A percentile compares a stretch with the other conserved stretches of the same genome.
Evolutionary conservation across 2,113 vertebrate genomes (phyloP).

Genomic region (Callopanchax toddi): DNA sequence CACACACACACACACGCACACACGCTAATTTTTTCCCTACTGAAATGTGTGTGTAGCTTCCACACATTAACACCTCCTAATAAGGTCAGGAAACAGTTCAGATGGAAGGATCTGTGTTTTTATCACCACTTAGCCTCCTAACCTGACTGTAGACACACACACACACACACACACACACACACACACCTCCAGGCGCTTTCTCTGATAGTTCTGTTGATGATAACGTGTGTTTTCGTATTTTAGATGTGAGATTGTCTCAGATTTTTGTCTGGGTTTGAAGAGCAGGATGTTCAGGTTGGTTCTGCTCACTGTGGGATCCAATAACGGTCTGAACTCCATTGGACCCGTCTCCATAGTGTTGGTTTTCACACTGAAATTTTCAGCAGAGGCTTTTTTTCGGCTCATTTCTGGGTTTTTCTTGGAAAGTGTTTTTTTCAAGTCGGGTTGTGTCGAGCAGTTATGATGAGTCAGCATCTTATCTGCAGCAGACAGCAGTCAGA

Average conservation of each 20-base stretch:
- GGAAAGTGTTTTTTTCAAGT: too few relatives aligned
- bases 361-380: not conserved
- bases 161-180: slow-evolving; percentile 1
- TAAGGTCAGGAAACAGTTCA: slow-evolving; percentile 29
- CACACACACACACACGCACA: not conserved
- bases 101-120: slow-evolving; percentile 23
- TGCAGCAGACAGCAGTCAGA: too few relatives aligned
- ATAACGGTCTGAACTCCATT: not conserved
- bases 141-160: slow-evolving; percentile 1
- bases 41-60: slow-evolving; percentile 3
- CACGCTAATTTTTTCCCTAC: not conserved
- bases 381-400: too few relatives aligned
- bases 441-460: too few relatives aligned
- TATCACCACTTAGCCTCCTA: slow-evolving; percentile 8
- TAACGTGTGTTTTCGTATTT: not conserved
- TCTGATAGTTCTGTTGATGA: not conserved
- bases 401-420: too few relatives aligned
- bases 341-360: not conserved
- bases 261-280: not conserved
- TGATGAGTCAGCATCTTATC: too few relatives aligned
- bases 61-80: slow-evolving; percentile 24
- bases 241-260: not conserved
- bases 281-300: not conserved
- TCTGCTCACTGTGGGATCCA: not conserved
- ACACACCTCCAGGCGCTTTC: not conserved